Conservation (phyloP, 2,888 invertebrate species). For the Polydesmus complanatus region DNA sequence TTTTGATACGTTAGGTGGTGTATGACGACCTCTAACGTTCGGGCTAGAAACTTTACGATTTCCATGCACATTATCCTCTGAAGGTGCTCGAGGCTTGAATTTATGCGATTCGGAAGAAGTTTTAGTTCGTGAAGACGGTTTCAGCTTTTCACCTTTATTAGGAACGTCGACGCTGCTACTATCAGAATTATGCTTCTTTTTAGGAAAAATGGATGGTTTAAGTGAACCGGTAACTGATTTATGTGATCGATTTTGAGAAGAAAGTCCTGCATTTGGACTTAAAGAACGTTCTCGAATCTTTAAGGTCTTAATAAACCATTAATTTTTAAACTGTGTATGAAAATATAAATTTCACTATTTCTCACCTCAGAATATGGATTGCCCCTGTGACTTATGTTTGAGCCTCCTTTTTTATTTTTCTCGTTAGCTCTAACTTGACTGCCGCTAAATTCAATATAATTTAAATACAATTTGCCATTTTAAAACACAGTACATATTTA, state of each 20-base stretch:
- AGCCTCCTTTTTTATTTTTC: too few species aligned
- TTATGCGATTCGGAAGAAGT: neutral
- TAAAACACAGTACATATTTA: too few species aligned
- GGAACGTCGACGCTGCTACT: neutral
- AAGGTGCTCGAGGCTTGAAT: neutral
- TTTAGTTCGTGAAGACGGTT: neutral
- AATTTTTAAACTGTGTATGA: too few species aligned
- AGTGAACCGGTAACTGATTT: too few species aligned
- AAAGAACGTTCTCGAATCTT: neutral
- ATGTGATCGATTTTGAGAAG: neutral
- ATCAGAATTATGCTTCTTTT: neutral
- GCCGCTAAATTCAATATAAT: too few species aligned
- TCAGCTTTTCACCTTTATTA: neutral
- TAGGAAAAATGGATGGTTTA: too few species aligned
- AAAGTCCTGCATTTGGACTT: neutral
- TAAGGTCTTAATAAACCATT: too few species aligned
- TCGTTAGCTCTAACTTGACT: too few species aligned
- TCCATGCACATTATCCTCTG: neutral
- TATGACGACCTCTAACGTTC: neutral
- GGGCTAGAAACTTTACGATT: neutral
- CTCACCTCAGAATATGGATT: too few species aligned
- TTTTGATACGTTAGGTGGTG: neutral
- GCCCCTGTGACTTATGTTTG: too few species aligned
- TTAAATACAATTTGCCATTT: too few species aligned
- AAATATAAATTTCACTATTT: too few species aligned